These are phyloP conservation scores for Cylloceria caligata DNA, from an alignment of 2,888 invertebrate species.

Conservation along the genomic window DNA sequence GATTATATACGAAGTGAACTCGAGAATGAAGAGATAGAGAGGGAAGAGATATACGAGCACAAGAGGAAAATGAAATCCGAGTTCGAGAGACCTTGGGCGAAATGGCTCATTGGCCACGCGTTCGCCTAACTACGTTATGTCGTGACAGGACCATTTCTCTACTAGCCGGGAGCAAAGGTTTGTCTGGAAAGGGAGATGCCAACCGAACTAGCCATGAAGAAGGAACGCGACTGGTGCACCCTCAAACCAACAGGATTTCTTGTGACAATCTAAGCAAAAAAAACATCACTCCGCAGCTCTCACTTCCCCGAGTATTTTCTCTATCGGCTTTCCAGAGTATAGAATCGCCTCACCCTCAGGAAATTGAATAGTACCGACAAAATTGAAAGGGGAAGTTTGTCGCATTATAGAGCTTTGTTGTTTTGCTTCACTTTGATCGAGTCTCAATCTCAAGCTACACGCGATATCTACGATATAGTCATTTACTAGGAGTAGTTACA, in stretches of 20 bases:
- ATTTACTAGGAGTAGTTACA: slow-evolving; percentile 35
- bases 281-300: slow-evolving; percentile 44
- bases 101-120: slow-evolving; percentile 82
- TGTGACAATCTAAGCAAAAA: slow-evolving; percentile 72
- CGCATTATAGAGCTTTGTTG: slow-evolving; percentile 77
- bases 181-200: slow-evolving; percentile 16
- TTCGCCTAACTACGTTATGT: slow-evolving; percentile 80
- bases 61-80: slow-evolving; percentile 73
- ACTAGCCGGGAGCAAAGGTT: slow-evolving; percentile 62
- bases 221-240: slow-evolving; percentile 55
- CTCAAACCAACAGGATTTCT: slow-evolving; percentile 67
- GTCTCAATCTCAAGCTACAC: slow-evolving; percentile 4
- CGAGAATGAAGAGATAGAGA: slow-evolving; percentile 44
- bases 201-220: slow-evolving; percentile 27
- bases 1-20: slow-evolving; percentile 48
- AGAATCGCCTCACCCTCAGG: slow-evolving; percentile 74
- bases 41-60: slow-evolving; percentile 42
- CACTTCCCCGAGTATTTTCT: slow-evolving; percentile 39
- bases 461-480: slow-evolving; percentile 20
- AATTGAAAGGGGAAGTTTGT: slow-evolving; percentile 81
- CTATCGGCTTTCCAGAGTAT: slow-evolving; percentile 67
- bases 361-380: slow-evolving; percentile 81
- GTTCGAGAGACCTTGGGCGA: slow-evolving; percentile 76
- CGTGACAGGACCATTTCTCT: slow-evolving; percentile 78
- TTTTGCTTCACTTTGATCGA: slow-evolving; percentile 54